Evolutionary conservation across 2,888 invertebrate species (phyloP), one percentile per base, ranked within the genome.

Genomic region (Ormyrus nitidulus): DNA sequence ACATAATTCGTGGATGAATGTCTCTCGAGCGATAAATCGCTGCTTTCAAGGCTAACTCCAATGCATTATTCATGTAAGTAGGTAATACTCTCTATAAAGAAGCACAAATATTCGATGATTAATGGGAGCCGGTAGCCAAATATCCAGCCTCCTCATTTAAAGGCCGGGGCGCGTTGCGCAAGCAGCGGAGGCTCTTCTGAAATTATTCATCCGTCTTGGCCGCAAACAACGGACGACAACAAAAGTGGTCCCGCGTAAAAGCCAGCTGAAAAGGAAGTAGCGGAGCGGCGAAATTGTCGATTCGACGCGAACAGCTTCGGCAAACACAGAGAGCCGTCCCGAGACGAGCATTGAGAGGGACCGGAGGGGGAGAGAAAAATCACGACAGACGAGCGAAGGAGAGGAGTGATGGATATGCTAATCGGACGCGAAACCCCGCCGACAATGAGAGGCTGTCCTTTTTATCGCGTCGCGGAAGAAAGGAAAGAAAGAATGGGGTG

Each of bases 351-450:
- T 46, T 13, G 69, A 61, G 54, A 65, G 53, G 53, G 11, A 9
- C 0, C 8, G n/a, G 6, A 65, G 3, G 1, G 34, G 34, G 13
- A 9, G 11, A 65, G 49, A 5, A 64, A 8, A 34, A 10, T 64
- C 48, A 13, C 54, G 51, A 48, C 44, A n/a, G 46, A 46, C 11
- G 34, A 34, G 34, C 34, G 3, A 34, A 34, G 56, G 58, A 34
- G 13, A 7, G 11, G 68, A 77, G 46, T 72, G 72, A 78, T 78
- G 78, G 78, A 78, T 78, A 78, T 78, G 78, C 78, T 78, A 78
- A 78, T 78, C 71, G 59, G 34, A 66, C 70, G 66, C 65, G 66
- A 65, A 77, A 66, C 53, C 64, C 77, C n/a, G n/a, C 56, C 61
- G 61, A 69, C 76, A 77, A 71, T 70, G 70, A 58, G 70, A 53